These are phyloP conservation scores for Hestina assimilis DNA, from an alignment of 1,140 invertebrate species.

Conservation along the genomic window DNA sequence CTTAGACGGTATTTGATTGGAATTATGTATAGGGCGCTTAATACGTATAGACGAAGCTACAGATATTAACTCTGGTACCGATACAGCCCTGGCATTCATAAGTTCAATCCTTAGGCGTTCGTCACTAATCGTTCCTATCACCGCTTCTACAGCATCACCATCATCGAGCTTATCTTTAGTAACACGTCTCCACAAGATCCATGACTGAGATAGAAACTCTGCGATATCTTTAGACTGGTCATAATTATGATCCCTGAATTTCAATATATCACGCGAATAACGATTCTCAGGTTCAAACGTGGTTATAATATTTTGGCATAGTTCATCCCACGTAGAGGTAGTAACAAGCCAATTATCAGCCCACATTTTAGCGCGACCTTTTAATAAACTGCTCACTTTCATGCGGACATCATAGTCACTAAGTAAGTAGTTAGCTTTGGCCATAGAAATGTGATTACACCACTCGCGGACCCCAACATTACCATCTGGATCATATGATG, in stretches of 20 bases:
- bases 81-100: constrained; percentile 28
- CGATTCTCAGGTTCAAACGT: constrained; percentile 37
- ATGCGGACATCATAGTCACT: constrained; percentile 24
- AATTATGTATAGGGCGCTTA: constrained; percentile 12
- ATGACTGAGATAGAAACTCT: constrained; percentile 25
- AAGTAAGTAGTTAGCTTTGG: neutral
- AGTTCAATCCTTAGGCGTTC: constrained; percentile 23
- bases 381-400: constrained; percentile 17
- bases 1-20: constrained; percentile 1
- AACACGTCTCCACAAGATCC: constrained; percentile 27
- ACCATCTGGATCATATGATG: constrained; percentile 34
- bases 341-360: constrained; percentile 24
- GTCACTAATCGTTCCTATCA: constrained; percentile 23
- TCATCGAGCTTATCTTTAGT: constrained; percentile 28
- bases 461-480: constrained; percentile 31
- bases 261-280: constrained; percentile 24
- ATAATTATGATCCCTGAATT: constrained; percentile 17
- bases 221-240: constrained; percentile 22
- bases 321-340: constrained; percentile 28
- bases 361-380: constrained; percentile 21
- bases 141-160: constrained; percentile 22
- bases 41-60: constrained; percentile 32
- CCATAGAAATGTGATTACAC: neutral
- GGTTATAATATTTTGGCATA: constrained; percentile 26
- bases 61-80: constrained; percentile 38